Conservation (phyloP, 2,888 invertebrate species). For the Nomada goodeniana region DNA sequence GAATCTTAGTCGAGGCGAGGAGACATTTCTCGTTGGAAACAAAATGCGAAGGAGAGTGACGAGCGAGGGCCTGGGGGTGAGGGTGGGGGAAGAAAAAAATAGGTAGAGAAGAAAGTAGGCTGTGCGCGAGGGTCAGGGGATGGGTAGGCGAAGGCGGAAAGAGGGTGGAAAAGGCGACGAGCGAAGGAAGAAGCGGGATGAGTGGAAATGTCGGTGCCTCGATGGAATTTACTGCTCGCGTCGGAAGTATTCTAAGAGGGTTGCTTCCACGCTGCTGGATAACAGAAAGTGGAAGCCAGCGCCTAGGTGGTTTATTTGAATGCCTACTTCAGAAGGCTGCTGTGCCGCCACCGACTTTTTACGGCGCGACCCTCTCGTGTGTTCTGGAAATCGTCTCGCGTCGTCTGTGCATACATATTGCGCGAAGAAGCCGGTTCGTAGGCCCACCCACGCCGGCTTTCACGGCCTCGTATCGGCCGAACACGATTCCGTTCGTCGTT, state of each 20-base stretch:
- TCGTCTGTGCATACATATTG: constrained; percentile 44
- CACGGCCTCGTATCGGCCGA: neutral
- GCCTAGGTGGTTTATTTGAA: constrained; percentile 80
- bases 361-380: constrained; percentile 51
- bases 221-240: constrained; percentile 79
- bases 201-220: constrained; percentile 70
- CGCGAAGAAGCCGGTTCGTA: constrained; percentile 25
- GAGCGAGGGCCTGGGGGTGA: too few relatives aligned
- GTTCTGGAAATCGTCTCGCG: constrained; percentile 53
- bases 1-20: constrained; percentile 56
- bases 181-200: constrained; percentile 36
- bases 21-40: constrained; percentile 57
- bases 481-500: neutral
- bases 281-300: constrained; percentile 76
- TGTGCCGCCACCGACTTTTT: constrained; percentile 61
- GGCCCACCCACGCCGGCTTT: neutral
- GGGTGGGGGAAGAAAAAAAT: constrained; percentile 10
- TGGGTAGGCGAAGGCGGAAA: neutral
- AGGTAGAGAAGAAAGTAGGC: neutral
- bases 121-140: too few relatives aligned
- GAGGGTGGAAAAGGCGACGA: constrained; percentile 7
- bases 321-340: constrained; percentile 77
- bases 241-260: constrained; percentile 81
- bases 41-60: constrained; percentile 47
- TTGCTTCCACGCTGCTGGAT: constrained; percentile 80